Percentiles rank a stretch among this genome's conserved stretches.
These are phyloP conservation scores for Rhagoletis pomonella DNA, from an alignment of 1,140 invertebrate species.

Conservation along the genomic window DNA sequence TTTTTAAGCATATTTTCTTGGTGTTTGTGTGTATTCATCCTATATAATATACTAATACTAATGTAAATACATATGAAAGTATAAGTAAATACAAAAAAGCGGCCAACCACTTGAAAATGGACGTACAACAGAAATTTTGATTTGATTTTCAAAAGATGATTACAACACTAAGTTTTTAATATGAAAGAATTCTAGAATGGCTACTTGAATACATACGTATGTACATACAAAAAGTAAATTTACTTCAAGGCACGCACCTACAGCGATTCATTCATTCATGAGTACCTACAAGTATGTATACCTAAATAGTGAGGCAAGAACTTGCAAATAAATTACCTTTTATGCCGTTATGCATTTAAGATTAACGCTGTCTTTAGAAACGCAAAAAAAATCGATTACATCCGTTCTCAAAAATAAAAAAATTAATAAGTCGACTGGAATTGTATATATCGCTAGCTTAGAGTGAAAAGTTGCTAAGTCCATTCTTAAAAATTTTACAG, in stretches of 20 bases:
- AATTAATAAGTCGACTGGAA: background rate
- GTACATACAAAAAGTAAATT: background rate
- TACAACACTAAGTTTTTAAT: constrained; percentile 38
- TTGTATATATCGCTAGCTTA: too few species aligned
- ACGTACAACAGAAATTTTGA: background rate
- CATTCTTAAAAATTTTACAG: too few species aligned
- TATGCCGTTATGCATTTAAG: background rate
- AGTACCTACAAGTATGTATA: too few species aligned
- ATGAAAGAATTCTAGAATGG: constrained; percentile 26
- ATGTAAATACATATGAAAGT: background rate
- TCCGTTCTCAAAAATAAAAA: constrained; percentile 44
- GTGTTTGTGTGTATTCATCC: background rate
- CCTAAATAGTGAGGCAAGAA: background rate
- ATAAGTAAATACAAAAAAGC: background rate
- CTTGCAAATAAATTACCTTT: background rate
- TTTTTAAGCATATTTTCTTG: constrained; percentile 12
- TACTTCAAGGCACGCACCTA: too few species aligned
- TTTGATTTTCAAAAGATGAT: constrained; percentile 45
- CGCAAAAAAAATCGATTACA: constrained; percentile 17
- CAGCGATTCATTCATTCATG: too few species aligned
- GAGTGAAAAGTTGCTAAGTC: too few species aligned
- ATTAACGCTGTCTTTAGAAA: background rate
- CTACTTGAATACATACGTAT: background rate
- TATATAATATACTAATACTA: background rate
- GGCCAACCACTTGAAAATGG: background rate